Evolutionary conservation across 1,140 invertebrate genomes (phyloP).

Genomic region (Lethrus apterus): DNA sequence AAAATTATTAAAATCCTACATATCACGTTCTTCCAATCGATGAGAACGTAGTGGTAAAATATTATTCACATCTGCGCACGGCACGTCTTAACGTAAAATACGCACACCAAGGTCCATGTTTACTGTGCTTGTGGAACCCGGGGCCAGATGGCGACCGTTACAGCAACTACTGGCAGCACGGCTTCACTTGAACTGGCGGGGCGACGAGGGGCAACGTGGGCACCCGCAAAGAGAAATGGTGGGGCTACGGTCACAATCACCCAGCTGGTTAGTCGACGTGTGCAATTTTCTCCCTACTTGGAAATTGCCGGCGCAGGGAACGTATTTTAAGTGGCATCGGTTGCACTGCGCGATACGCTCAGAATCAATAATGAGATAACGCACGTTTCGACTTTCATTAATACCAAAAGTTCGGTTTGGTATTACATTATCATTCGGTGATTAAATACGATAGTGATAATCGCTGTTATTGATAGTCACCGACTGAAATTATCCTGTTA

Average conservation of each 20-base stretch:
- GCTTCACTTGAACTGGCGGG: slow-evolving; percentile 7
- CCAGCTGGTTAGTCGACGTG: not conserved
- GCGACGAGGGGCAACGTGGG: not conserved
- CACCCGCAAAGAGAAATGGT: slow-evolving; percentile 7
- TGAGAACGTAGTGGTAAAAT: slow-evolving; percentile 6
- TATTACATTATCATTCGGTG: too few relatives aligned
- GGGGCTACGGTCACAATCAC: slow-evolving; percentile 10
- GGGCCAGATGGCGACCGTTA: slow-evolving; percentile 26
- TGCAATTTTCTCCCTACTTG: too few relatives aligned
- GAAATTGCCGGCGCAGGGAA: too few relatives aligned
- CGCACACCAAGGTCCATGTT: slow-evolving; percentile 7
- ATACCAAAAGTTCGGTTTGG: too few relatives aligned
- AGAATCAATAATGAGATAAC: slow-evolving; percentile 21
- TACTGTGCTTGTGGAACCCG: slow-evolving; percentile 11
- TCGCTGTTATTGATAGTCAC: too few relatives aligned
- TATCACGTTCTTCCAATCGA: slow-evolving; percentile 2
- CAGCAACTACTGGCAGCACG: slow-evolving; percentile 4
- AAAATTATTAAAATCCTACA: not conserved
- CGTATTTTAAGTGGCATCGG: too few relatives aligned
- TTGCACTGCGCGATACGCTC: not conserved
- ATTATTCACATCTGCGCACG: slow-evolving; percentile 11
- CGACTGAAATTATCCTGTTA: too few relatives aligned
- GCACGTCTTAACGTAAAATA: slow-evolving; percentile 8
- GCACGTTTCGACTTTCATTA: slow-evolving; percentile 10
- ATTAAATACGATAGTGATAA: too few relatives aligned